Evolutionary conservation across 2,113 vertebrate species (phyloP), one percentile per base, ranked within the genome.

Genomic region (Plecturocebus donacophilus): DNA sequence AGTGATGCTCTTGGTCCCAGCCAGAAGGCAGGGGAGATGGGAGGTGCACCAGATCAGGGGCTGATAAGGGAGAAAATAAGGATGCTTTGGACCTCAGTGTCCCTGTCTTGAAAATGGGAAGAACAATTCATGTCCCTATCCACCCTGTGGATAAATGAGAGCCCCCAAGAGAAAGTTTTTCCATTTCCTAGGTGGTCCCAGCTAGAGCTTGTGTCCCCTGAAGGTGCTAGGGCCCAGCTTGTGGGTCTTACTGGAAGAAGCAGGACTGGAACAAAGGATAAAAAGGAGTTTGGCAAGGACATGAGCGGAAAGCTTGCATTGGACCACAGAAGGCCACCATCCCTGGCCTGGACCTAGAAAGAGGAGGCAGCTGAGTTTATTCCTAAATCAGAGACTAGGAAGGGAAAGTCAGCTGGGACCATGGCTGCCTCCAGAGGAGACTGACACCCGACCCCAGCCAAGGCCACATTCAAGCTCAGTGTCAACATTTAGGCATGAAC

Each of bases 1-100:
- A 14, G 38, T 0, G 16, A 3, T 11, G 54, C n/a, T 76, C 35
- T n/a, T 1, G n/a, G 66, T 1, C 38, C 17, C 40, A 16, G 27
- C 12, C 21, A 6, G 84, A 56, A 70, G 32, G 30, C 42, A 11
- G 32, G 76, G 35, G 61, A 35, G 66, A 17, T 12, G 1, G 52
- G 47, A 35, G 73, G 35, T 12, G 13, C 35, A 27, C 4, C 49
- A 47, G 25, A 40, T 68, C 7, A 25, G 66, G 42, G 30, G 27
- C 35, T 19, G 64, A 17, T 32, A 16, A 54, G 38, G 0, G 8
- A 42, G 42, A 19, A 13, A 7, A 30, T 0, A 56, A 61, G 45
- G 8, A 13, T 1, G 21, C 40, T 52, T 27, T 27, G 61, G 77
- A 42, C 35, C 2, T 66, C 25, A 6, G 30, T 1, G 3, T 49